Percentiles rank a stretch among this genome's conserved stretches.
Conservation (phyloP, 2,113 vertebrate species). For the Oceanodroma tethys region DNA sequence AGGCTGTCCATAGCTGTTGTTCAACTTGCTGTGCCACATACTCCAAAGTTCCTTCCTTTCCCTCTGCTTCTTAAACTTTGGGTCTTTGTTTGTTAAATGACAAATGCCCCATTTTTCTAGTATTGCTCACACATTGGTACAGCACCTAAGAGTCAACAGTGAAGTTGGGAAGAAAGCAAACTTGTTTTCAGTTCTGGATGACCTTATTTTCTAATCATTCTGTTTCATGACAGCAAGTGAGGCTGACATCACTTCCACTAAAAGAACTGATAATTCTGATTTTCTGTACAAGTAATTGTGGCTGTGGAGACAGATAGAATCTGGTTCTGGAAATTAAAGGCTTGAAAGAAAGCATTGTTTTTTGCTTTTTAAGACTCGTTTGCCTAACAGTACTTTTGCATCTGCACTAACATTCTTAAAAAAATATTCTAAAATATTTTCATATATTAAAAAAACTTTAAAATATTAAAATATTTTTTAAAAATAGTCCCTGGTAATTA, state of each 20-base stretch:
- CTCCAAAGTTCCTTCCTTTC: background rate
- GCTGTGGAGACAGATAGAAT: background rate
- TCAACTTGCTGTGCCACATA: background rate
- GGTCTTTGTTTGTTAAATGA: background rate
- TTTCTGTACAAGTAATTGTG: slow-evolving; percentile 1
- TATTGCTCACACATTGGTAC: background rate
- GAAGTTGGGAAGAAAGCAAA: slow-evolving; percentile 30
- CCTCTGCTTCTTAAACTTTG: background rate
- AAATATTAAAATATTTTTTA: background rate
- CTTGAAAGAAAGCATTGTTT: slow-evolving; percentile 24
- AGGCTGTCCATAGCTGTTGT: background rate
- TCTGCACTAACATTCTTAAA: background rate
- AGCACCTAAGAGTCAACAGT: background rate
- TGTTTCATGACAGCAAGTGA: background rate
- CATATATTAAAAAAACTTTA: background rate
- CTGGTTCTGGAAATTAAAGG: background rate
- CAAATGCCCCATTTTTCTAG: slow-evolving; percentile 5
- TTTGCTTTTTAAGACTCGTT: background rate
- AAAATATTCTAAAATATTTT: background rate
- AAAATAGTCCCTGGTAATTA: background rate
- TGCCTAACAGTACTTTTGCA: background rate
- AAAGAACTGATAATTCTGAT: slow-evolving; percentile 1
- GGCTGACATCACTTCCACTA: slow-evolving; percentile 42
- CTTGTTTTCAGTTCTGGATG: slow-evolving; percentile 42
- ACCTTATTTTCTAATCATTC: background rate